Percentiles rank a stretch among this genome's conserved stretches.
These are phyloP conservation scores for Ochropacha duplaris DNA, from an alignment of 2,888 invertebrate genomes.

Conservation along the genomic window DNA sequence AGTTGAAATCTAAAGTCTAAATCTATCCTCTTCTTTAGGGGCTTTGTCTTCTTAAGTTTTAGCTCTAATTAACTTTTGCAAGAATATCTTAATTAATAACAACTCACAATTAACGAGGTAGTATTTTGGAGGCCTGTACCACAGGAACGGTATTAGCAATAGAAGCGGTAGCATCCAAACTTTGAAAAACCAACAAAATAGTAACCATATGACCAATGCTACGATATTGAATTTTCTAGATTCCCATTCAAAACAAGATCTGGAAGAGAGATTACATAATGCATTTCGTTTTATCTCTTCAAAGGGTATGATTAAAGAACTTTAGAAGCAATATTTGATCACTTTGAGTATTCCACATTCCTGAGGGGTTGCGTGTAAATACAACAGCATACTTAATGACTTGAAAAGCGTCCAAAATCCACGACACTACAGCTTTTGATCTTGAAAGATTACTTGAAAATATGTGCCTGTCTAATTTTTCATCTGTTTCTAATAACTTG, in stretches of 20 bases:
- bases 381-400: constrained; percentile 88
- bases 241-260: constrained; percentile 98
- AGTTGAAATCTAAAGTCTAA: too few relatives aligned
- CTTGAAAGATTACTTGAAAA: constrained; percentile 95
- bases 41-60: not conserved
- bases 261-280: constrained; percentile 53
- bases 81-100: not conserved
- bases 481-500: constrained; percentile 93
- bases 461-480: constrained; percentile 95
- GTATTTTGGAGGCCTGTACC: constrained; percentile 60
- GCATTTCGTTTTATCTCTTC: not conserved
- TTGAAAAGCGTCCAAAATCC: constrained; percentile 90
- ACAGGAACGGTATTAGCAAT: constrained; percentile 90
- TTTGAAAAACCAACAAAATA: constrained; percentile 95
- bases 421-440: constrained; percentile 91
- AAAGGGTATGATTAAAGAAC: not conserved
- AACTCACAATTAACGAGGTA: constrained; percentile 55
- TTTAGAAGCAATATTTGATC: not conserved
- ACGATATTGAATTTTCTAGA: constrained; percentile 90
- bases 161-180: constrained; percentile 95
- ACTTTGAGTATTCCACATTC: too few relatives aligned
- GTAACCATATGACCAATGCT: constrained; percentile 91
- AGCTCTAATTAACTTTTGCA: not conserved
- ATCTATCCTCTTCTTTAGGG: too few relatives aligned
- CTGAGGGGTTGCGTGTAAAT: not conserved